Percentiles rank a stretch among this genome's conserved stretches.
These are phyloP conservation scores for Tricholauxania praeusta DNA, from an alignment of 2,888 invertebrate genomes.

Conservation along the genomic window DNA sequence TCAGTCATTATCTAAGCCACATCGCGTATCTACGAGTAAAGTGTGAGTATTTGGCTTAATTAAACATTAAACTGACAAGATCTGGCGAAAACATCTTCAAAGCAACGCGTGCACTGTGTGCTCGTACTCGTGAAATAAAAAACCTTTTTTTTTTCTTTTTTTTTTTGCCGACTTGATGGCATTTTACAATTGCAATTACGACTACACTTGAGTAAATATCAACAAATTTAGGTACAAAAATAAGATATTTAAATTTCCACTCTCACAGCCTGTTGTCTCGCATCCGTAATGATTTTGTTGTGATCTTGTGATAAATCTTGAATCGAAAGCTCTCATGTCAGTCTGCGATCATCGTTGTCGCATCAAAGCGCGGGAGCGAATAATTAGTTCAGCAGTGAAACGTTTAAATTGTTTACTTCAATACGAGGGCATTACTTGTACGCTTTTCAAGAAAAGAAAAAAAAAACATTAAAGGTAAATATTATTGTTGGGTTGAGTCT, in stretches of 20 bases:
- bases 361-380: background rate
- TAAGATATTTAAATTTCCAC: constrained; percentile 14
- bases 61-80: constrained; percentile 29
- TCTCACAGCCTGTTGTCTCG: constrained; percentile 27
- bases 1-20: constrained; percentile 16
- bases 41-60: constrained; percentile 13
- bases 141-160: too few species aligned
- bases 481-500: too few species aligned
- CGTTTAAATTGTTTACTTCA: background rate
- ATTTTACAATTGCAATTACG: constrained; percentile 19
- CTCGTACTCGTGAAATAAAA: too few species aligned
- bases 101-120: background rate
- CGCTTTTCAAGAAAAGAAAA: background rate
- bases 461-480: too few species aligned
- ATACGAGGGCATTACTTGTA: background rate
- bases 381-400: constrained; percentile 28
- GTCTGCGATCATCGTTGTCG: constrained; percentile 5
- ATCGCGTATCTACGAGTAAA: background rate
- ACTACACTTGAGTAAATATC: constrained; percentile 31
- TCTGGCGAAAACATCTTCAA: constrained; percentile 15
- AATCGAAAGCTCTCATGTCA: constrained; percentile 19
- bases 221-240: background rate
- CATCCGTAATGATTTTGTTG: constrained; percentile 26
- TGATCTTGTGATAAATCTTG: constrained; percentile 31
- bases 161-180: constrained; percentile 10